Conservation (phyloP, 2,113 vertebrate species). For the Lagenorhynchus albirostris region DNA sequence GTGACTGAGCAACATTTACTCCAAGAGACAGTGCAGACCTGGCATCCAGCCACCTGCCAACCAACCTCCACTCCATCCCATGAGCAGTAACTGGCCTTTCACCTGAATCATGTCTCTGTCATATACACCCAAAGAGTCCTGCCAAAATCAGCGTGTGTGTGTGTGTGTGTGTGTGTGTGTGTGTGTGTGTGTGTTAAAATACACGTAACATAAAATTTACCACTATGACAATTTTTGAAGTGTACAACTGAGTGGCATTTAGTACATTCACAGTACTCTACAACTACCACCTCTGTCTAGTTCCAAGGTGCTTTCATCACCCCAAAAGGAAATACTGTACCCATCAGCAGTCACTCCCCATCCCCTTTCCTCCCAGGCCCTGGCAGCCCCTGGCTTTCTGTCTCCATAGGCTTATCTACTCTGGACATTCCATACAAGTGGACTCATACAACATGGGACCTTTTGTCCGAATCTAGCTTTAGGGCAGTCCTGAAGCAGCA, state of each 20-base stretch:
- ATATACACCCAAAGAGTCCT: neutral
- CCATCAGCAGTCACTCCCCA: no score
- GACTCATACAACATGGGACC: neutral
- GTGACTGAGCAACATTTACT: rapidly evolving
- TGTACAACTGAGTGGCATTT: rapidly evolving
- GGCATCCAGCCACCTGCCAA: neutral
- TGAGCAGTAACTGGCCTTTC: neutral
- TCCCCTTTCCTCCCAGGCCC: neutral
- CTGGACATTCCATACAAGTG: neutral
- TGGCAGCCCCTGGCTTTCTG: neutral
- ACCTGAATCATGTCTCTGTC: neutral
- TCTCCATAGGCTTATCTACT: neutral
- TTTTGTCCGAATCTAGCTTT: neutral
- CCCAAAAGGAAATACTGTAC: neutral
- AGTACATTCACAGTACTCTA: neutral
- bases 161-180: neutral
- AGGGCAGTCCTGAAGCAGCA: neutral
- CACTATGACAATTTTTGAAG: neutral
- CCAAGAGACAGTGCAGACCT: neutral
- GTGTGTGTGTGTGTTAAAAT: neutral
- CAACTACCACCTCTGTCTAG: neutral
- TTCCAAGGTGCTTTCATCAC: neutral
- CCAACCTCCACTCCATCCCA: neutral
- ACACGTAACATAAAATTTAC: neutral
- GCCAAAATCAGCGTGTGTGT: neutral